phyloP scores from a whole-genome alignment of 1,140 invertebrate species.

The Oryzaephilus surinamensis region DNA sequence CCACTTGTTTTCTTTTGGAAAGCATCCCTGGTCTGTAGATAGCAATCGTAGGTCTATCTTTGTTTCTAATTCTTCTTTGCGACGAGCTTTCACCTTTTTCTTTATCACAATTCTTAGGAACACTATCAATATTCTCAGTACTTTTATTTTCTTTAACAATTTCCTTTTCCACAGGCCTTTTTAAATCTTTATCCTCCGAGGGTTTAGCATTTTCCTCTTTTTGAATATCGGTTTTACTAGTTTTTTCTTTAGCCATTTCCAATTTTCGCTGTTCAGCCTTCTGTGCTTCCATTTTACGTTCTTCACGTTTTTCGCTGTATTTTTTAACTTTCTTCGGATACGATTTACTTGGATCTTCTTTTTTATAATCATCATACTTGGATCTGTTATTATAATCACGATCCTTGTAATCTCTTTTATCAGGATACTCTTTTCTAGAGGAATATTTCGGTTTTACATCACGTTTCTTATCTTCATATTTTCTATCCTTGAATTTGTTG shows the following conservation, averaged over 20 bases:
- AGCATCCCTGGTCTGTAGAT: constrained; percentile 35
- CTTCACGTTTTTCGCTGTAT: constrained; percentile 35
- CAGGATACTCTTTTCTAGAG: constrained; percentile 23
- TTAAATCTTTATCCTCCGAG: neutral
- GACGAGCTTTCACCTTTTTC: constrained; percentile 21
- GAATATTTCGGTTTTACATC: constrained; percentile 23
- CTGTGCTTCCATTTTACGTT: constrained; percentile 31
- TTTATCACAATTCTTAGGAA: too few relatives aligned
- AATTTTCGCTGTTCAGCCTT: constrained; percentile 22
- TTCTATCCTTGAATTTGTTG: constrained; percentile 17
- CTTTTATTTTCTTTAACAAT: constrained; percentile 7
- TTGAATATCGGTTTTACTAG: constrained; percentile 6
- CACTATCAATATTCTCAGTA: constrained; percentile 14
- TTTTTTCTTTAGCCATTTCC: constrained; percentile 5
- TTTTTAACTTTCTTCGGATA: constrained; percentile 32
- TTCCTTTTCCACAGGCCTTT: constrained; percentile 2
- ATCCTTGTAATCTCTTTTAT: constrained; percentile 22
- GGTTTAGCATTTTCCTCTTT: constrained; percentile 16
- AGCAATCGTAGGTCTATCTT: constrained; percentile 35
- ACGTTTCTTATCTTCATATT: constrained; percentile 25
- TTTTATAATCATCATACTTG: constrained; percentile 25
- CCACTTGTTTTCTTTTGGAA: constrained; percentile 27
- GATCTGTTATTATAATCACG: constrained; percentile 17
- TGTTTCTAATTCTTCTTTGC: constrained; percentile 40
- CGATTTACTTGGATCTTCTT: constrained; percentile 12